A percentile compares a stretch with the other conserved stretches of the same genome.
Evolutionary conservation across 2,113 vertebrate genomes (phyloP).

Genomic region (Pelecanoides urinatrix): DNA sequence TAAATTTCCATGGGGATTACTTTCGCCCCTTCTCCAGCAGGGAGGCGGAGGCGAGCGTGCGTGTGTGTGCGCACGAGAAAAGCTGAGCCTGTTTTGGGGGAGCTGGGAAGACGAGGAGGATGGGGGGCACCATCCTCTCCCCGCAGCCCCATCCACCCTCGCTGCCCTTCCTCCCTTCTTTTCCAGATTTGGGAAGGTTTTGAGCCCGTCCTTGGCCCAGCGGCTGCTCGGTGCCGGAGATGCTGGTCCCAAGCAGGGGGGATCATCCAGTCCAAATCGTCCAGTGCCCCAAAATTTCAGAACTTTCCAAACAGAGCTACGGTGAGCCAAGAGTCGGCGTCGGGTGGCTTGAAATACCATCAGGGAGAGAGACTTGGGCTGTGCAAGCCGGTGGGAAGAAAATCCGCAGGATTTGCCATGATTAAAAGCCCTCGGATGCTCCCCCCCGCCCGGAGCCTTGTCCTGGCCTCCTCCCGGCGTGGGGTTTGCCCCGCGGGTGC

Average conservation of each 20-base stretch:
- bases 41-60: rapidly evolving
- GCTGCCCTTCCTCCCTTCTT: neutral
- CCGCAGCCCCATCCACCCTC: neutral
- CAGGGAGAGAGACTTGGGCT: neutral
- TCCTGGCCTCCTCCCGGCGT: rapidly evolving
- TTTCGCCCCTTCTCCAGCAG: neutral
- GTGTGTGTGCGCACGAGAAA: neutral
- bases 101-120: neutral
- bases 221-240: neutral
- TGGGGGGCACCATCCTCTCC: neutral
- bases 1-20: conserved; percentile 81
- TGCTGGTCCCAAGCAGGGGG: neutral
- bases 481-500: neutral
- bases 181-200: neutral
- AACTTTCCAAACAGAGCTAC: neutral
- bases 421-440: rapidly evolving
- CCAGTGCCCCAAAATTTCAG: neutral
- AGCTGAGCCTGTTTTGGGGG: neutral
- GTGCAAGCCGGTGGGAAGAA: neutral
- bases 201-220: neutral
- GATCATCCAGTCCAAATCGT: neutral
- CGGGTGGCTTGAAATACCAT: rapidly evolving
- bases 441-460: neutral
- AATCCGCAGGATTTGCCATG: rapidly evolving
- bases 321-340: rapidly evolving